Evolutionary conservation across 1,140 invertebrate species (phyloP), one percentile per base, ranked within the genome.

Genomic region (Drosophila sulfurigaster): DNA sequence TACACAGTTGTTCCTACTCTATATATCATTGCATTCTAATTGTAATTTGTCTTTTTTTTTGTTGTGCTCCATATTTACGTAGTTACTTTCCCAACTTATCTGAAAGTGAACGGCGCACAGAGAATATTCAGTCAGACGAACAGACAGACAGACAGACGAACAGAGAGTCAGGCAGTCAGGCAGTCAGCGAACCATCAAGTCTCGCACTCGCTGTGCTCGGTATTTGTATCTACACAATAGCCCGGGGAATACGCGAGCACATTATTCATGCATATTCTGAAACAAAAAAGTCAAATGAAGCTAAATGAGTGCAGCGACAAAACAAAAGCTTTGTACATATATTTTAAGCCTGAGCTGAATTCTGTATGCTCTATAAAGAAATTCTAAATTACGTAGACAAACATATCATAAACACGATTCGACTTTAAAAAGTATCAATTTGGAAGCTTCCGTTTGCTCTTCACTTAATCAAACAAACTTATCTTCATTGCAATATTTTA

Each of bases 41-140:
- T 87, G 82, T 87, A 88, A 87, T 88, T 88, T 87, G 74, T 59
- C 75, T 41, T 25, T 41, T 68, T 75, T 54, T 57, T 25, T 25
- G 3, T 25, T 38, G 30, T 72, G 41, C 57, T 69, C 69, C 63
- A 66, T 64, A 63, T 58, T 70, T 62, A 73, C 58, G 78, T 80
- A 80, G 78, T 86, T 86, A 87, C 83, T 87, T 88, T 87, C 82
- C 82, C 83, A 83, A 88, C 72, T 83, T 87, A 87, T 87, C 83
- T 88, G 83, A 87, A 87, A 87, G 83, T 87, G 83, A 88, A 78
- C 83, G 83, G 83, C 78, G 62, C 78, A 75, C 74, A 82, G 75
- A 68, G 60, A 52, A 41, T 56, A 58, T 49, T 52, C 15, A 67
- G 64, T 11, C 8, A 59, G 48, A 69, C 67, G 32, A 46, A 77